These are phyloP conservation scores for Molothrus ater DNA, from an alignment of 2,797 vertebrate genomes.

Conservation along the genomic window DNA sequence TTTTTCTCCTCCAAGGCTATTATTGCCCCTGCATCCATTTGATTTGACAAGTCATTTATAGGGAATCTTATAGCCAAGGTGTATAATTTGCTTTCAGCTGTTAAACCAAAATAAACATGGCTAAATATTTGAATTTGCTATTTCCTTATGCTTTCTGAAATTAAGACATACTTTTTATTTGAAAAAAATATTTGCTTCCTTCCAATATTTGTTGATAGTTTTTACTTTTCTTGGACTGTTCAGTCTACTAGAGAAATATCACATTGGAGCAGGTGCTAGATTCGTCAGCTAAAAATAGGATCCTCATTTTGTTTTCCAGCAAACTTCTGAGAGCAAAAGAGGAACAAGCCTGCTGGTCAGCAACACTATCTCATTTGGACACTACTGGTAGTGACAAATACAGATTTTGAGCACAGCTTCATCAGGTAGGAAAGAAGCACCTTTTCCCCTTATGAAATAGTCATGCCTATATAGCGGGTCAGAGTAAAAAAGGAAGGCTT, in stretches of 20 bases:
- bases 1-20: not conserved
- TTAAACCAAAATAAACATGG: not conserved
- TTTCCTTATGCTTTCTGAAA: not conserved
- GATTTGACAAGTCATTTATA: not conserved
- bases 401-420: not conserved
- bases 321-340: not conserved
- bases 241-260: not conserved
- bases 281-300: not conserved
- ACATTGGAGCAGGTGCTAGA: not conserved
- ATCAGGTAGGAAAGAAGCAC: not conserved
- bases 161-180: not conserved
- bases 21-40: not conserved
- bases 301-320: not conserved
- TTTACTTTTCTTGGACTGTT: not conserved
- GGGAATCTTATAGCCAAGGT: not conserved
- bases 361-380: not conserved
- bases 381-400: not conserved
- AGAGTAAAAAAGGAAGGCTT: conserved; percentile 23
- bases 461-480: not conserved
- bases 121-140: not conserved
- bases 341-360: not conserved
- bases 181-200: not conserved
- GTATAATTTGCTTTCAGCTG: not conserved
- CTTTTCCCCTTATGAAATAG: not conserved
- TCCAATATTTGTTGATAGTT: not conserved